Percentiles rank a stretch among this genome's conserved stretches.
Evolutionary conservation across 2,797 vertebrate genomes (phyloP).

Genomic region (Selene dorsalis): DNA sequence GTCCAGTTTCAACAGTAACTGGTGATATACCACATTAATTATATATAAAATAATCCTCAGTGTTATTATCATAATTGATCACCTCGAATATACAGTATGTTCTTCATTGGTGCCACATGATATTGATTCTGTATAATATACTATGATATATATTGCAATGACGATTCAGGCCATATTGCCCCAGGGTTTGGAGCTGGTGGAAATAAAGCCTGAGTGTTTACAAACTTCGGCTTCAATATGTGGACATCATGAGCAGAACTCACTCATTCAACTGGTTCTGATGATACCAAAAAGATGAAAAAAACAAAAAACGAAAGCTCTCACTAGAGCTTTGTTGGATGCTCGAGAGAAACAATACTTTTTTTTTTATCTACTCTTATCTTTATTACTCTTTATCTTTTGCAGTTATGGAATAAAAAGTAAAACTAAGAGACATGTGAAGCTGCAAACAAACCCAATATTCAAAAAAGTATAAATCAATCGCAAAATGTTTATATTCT

Average conservation of each 20-base stretch:
- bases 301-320: not conserved
- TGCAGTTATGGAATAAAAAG: not conserved
- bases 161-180: not conserved
- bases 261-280: not conserved
- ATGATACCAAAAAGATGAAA: not conserved
- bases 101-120: not conserved
- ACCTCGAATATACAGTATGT: not conserved
- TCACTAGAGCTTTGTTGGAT: not conserved
- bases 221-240: too few relatives aligned
- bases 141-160: not conserved
- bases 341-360: not conserved
- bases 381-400: not conserved
- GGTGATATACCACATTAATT: not conserved
- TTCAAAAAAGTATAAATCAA: slow-evolving; percentile 6
- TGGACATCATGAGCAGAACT: not conserved
- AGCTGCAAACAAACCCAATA: not conserved
- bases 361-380: not conserved
- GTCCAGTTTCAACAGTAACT: not conserved
- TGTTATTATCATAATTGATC: not conserved
- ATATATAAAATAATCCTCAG: not conserved
- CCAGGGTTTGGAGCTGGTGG: too few relatives aligned
- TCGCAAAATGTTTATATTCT: slow-evolving; percentile 14
- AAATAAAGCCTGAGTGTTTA: too few relatives aligned
- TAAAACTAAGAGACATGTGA: not conserved
- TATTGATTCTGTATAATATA: not conserved